These are phyloP conservation scores for Embidobia sp. DNA, from an alignment of 2,888 invertebrate genomes.

Conservation along the genomic window DNA sequence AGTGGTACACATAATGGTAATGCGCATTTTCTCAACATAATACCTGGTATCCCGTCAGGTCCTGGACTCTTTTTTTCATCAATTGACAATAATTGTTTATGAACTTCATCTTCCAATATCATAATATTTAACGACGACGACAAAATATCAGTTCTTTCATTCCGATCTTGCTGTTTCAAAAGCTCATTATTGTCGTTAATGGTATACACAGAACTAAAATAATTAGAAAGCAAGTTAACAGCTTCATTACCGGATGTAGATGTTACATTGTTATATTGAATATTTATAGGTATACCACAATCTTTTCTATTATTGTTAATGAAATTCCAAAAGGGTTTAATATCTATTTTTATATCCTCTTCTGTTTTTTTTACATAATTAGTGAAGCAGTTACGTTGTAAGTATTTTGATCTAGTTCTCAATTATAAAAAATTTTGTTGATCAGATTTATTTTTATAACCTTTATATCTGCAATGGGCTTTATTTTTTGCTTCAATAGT, in stretches of 20 bases:
- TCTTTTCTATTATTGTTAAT: constrained; percentile 1
- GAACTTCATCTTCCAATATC: no score
- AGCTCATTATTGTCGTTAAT: no score
- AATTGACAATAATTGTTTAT: no score
- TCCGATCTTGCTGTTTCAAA: no score
- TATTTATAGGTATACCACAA: neutral
- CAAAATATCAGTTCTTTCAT: no score
- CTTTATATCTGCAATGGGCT: neutral
- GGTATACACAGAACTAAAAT: constrained; percentile 9
- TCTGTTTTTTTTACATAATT: neutral
- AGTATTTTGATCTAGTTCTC: constrained; percentile 4
- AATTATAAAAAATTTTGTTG: neutral
- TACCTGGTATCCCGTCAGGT: no score
- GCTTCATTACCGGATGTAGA: neutral
- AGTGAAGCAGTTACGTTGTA: neutral
- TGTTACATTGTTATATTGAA: neutral
- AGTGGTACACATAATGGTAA: neutral
- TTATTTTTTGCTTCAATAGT: neutral
- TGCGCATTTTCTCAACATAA: neutral
- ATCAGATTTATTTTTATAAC: neutral
- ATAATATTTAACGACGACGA: no score
- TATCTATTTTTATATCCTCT: neutral
- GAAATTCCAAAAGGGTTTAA: neutral
- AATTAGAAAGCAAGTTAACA: neutral
- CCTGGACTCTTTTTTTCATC: no score